A percentile compares a stretch with the other conserved stretches of the same genome.
Conservation (phyloP, 2,113 vertebrate species). For the Clarias magur region DNA sequence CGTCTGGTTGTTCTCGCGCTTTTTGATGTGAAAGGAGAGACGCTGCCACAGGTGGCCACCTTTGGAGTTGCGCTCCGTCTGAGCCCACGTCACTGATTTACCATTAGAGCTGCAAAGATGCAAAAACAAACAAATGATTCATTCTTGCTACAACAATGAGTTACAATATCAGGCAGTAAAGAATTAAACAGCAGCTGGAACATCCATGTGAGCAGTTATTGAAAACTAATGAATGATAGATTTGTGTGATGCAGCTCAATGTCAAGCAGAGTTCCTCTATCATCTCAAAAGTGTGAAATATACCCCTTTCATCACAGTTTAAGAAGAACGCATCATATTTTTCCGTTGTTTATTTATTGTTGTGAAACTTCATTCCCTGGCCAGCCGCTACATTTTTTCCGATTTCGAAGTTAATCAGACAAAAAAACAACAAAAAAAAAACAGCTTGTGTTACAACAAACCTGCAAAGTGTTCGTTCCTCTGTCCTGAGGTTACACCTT, state of each 20-base stretch:
- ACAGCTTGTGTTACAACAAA: too few relatives aligned
- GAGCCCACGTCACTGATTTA: constrained; percentile 96
- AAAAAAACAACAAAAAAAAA: too few relatives aligned
- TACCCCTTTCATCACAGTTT: too few relatives aligned
- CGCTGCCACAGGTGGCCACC: constrained; percentile 96
- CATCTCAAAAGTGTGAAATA: not conserved
- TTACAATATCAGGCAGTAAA: not conserved
- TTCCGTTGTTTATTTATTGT: not conserved
- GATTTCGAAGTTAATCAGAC: not conserved
- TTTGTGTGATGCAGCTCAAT: not conserved
- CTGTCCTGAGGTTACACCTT: not conserved
- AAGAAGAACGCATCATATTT: not conserved
- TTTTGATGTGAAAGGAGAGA: constrained; percentile 94
- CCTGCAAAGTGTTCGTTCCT: too few relatives aligned
- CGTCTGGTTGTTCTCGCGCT: constrained; percentile 95
- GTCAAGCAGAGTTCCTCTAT: not conserved
- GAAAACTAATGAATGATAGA: not conserved
- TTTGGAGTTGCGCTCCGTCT: constrained; percentile 85
- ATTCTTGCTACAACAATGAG: not conserved
- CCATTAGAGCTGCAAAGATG: constrained; percentile 86
- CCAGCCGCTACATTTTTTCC: not conserved
- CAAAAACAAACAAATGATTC: constrained; percentile 12
- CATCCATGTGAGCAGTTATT: not conserved
- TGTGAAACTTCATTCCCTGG: not conserved
- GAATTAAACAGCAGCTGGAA: not conserved